Conservation (phyloP, 2,113 vertebrate species). For the Oostethus manadensis region DNA sequence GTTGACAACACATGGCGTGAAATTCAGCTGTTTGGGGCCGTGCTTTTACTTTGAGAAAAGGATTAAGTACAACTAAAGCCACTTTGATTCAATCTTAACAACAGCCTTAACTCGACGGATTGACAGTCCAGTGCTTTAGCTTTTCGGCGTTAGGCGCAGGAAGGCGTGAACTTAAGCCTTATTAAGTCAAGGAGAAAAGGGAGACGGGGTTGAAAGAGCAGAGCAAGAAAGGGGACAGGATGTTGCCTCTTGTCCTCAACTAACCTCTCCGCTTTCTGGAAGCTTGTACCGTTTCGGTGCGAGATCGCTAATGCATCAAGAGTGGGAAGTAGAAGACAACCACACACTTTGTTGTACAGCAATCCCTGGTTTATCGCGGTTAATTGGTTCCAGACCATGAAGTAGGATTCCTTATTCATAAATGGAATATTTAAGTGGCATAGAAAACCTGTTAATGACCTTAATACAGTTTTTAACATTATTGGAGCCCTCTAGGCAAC, state of each 20-base stretch:
- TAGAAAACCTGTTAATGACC: too few relatives aligned
- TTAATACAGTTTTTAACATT: too few relatives aligned
- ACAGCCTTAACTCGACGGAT: constrained; percentile 8
- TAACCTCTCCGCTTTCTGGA: constrained; percentile 3
- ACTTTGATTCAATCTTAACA: constrained; percentile 23
- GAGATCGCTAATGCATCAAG: not conserved
- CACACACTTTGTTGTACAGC: not conserved
- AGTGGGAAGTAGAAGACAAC: not conserved
- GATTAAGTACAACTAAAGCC: constrained; percentile 11
- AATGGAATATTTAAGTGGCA: too few relatives aligned
- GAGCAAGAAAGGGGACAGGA: not conserved
- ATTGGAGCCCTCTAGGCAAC: too few relatives aligned
- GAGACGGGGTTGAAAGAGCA: not conserved
- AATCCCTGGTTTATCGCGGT: too few relatives aligned
- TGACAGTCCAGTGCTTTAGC: constrained; percentile 8
- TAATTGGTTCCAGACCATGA: too few relatives aligned
- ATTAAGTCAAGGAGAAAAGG: not conserved
- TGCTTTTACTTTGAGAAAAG: constrained; percentile 15
- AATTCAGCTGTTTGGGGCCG: constrained; percentile 22
- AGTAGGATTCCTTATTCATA: too few relatives aligned
- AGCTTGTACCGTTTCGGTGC: not conserved
- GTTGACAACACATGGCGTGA: constrained; percentile 13
- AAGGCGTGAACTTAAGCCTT: not conserved
- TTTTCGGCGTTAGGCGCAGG: not conserved
- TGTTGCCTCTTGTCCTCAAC: constrained; percentile 1